Base-by-base conservation (phyloP, 2,797 vertebrate species). In the Peromyscus eremicus region DNA sequence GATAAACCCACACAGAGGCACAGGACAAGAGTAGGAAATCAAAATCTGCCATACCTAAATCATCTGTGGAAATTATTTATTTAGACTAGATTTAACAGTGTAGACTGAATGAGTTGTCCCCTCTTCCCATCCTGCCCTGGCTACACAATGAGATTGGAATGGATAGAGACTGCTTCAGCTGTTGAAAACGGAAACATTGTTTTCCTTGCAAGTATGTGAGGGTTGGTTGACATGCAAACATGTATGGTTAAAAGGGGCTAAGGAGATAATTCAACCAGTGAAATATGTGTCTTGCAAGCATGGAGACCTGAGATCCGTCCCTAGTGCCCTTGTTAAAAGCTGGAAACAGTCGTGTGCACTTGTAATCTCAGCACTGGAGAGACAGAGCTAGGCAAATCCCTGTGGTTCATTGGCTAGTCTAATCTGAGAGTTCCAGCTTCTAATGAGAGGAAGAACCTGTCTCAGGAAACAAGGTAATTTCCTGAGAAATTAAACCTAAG, bases 201-300 rank as follows among this genome's bases (percentile, higher is more conserved):
- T 87, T 94, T 90, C 76, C 89, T 93, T 49, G 12, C 32, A 43
- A 16, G 13, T 81, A 68, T 92, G 55, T 91, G 70, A 95, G 70
- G n/a, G 37, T 40, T 66, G 40, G 25, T 76, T 79, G 64, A 66
- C 79, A 89, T 23, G 34, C 0, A 66, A 81, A 90, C 19, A 70
- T 16, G 11, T 71, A 76, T 37, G 64, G 55, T 86, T 29, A 84
- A 92, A 97, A 84, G 70, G 19, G 52, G 17, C 37, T 60, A 21
- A 37, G 52, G 70, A 43, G 37, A 75, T 60, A 40, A 43, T 60
- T 34, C 52, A 60, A 13, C 52, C 3, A 14, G 17, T 13, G 9
- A 32, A 73, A 11, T 29, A 37, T 3, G 4, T 19, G 5, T 57
- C n/a, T 73, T 73, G 49, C 46, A 87, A 40, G n/a, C 9, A 19